These are phyloP conservation scores for Sycophila texana DNA, from an alignment of 2,888 invertebrate species.

Conservation along the genomic window DNA sequence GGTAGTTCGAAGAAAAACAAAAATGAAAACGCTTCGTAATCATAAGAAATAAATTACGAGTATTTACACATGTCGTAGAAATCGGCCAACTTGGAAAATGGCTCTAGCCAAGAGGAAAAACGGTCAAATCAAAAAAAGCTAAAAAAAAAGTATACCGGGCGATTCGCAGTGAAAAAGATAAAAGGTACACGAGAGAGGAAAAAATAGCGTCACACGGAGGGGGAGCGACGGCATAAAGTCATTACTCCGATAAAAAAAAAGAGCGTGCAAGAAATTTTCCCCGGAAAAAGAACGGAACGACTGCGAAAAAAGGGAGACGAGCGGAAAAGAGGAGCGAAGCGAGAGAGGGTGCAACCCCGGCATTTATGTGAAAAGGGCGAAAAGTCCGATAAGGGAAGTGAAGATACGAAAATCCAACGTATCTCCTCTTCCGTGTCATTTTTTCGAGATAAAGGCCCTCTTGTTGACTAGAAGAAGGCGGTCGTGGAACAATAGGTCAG, in stretches of 20 bases:
- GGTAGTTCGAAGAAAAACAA: too few species aligned
- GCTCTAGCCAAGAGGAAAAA: conserved; percentile 39
- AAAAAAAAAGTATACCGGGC: conserved; percentile 5
- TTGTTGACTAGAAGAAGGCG: conserved; percentile 28
- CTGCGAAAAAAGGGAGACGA: conserved; percentile 8
- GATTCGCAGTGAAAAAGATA: conserved; percentile 15
- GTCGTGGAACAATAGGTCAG: conserved; percentile 42
- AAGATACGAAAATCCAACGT: conserved; percentile 33
- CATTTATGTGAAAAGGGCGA: conserved; percentile 20
- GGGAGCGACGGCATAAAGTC: conserved; percentile 38
- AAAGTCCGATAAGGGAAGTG: conserved; percentile 31
- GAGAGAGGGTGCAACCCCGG: background rate
- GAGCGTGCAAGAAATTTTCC: conserved; percentile 25
- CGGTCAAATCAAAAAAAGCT: conserved; percentile 28
- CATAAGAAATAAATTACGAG: conserved; percentile 32
- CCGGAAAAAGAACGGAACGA: conserved; percentile 22
- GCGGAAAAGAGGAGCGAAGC: background rate
- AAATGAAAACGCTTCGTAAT: conserved; percentile 11
- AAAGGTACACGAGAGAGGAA: background rate
- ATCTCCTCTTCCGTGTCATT: conserved; percentile 39
- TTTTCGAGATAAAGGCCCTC: conserved; percentile 42
- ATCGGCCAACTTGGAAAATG: conserved; percentile 10
- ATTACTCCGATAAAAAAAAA: conserved; percentile 42
- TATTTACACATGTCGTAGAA: background rate
- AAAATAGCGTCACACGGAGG: conserved; percentile 14